These are phyloP conservation scores for Ambastaia sidthimunki DNA, from an alignment of 2,797 vertebrate species.

Conservation along the genomic window DNA sequence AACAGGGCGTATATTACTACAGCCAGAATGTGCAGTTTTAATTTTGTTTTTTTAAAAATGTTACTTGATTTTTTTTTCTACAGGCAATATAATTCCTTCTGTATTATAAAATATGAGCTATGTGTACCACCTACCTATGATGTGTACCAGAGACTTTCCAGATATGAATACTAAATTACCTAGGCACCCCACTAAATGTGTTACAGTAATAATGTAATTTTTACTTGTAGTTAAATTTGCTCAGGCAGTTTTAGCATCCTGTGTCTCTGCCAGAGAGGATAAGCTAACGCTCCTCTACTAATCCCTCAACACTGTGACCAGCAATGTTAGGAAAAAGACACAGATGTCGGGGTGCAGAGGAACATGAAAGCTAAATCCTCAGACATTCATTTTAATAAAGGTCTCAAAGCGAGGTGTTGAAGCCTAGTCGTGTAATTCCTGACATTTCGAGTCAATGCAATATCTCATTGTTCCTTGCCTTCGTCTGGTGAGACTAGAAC, in stretches of 20 bases:
- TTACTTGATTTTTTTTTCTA: neutral
- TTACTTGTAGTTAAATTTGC: constrained; percentile 29
- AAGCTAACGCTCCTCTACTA: constrained; percentile 29
- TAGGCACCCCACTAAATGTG: neutral
- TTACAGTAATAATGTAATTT: constrained; percentile 24
- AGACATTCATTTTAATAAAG: constrained; percentile 55
- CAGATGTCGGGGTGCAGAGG: constrained; percentile 12
- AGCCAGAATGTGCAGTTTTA: neutral
- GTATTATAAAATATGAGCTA: neutral
- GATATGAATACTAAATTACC: neutral
- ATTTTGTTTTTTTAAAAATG: neutral
- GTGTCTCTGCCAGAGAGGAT: constrained; percentile 30
- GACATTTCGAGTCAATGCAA: constrained; percentile 62
- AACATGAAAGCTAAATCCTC: constrained; percentile 45
- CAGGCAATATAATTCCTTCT: neutral
- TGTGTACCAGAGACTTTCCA: neutral
- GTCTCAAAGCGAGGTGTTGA: constrained; percentile 44
- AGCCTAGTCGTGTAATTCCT: constrained; percentile 54
- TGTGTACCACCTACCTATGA: neutral
- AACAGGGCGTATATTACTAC: neutral
- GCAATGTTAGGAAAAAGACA: constrained; percentile 36
- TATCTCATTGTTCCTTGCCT: constrained; percentile 53
- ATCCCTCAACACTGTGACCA: constrained; percentile 44
- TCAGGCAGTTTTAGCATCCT: constrained; percentile 29
- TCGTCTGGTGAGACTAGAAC: constrained; percentile 20